These are phyloP conservation scores for Tinea pellionella DNA, from an alignment of 2,888 invertebrate species.

Conservation along the genomic window DNA sequence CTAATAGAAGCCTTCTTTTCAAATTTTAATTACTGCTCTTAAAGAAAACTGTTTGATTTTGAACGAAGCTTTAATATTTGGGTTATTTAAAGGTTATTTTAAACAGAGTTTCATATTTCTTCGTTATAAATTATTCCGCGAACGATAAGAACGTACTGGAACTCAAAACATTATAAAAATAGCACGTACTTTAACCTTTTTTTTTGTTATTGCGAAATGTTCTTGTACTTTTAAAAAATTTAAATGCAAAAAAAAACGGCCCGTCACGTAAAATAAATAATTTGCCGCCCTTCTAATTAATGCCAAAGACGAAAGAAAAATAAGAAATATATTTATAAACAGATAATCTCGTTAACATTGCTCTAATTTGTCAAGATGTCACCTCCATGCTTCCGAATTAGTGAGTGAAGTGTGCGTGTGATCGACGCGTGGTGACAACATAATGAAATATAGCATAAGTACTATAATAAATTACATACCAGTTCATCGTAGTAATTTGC, in stretches of 20 bases:
- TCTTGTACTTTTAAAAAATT: too few relatives aligned
- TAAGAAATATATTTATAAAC: background rate
- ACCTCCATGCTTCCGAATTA: background rate
- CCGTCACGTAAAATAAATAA: too few relatives aligned
- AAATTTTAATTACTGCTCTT: background rate
- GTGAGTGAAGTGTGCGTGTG: background rate
- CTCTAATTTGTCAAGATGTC: constrained; percentile 5
- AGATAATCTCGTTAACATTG: background rate
- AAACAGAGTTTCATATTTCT: too few relatives aligned
- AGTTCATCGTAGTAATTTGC: constrained; percentile 73
- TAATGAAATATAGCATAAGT: background rate
- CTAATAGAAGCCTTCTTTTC: constrained; percentile 19
- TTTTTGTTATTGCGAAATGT: too few relatives aligned
- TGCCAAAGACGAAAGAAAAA: background rate
- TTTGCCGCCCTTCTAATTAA: background rate
- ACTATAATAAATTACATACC: constrained; percentile 39
- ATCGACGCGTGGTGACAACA: constrained; percentile 4
- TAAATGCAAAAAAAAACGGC: too few relatives aligned
- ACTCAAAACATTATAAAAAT: too few relatives aligned
- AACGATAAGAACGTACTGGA: too few relatives aligned
- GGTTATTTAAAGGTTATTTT: too few relatives aligned
- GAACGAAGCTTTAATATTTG: too few relatives aligned
- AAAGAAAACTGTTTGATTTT: background rate
- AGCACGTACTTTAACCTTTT: too few relatives aligned
- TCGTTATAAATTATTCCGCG: too few relatives aligned